Conservation (phyloP, 2,888 invertebrate species). For the Hyppa rectilinea region DNA sequence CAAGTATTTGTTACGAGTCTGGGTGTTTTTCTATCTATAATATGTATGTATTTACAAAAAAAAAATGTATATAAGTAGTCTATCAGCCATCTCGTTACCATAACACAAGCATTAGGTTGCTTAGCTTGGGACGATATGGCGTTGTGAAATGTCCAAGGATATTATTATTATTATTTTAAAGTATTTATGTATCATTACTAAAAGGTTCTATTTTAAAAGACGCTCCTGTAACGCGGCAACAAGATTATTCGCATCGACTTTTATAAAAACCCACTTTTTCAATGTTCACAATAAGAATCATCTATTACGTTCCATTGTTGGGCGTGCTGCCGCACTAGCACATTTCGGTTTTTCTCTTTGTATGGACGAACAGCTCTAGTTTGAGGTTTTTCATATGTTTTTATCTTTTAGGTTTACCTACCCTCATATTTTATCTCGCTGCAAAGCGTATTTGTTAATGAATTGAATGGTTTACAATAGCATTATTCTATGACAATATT, state of each 20-base stretch:
- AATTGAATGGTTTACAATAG: constrained; percentile 20
- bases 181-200: constrained; percentile 18
- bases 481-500: neutral
- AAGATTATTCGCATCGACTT: constrained; percentile 75
- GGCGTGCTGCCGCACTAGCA: constrained; percentile 66
- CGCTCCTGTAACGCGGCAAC: constrained; percentile 45
- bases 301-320: constrained; percentile 80
- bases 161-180: too few species aligned
- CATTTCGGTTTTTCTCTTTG: constrained; percentile 69
- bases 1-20: too few species aligned
- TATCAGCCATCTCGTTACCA: too few species aligned
- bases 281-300: constrained; percentile 78
- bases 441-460: constrained; percentile 28
- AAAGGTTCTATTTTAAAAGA: constrained; percentile 34
- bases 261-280: constrained; percentile 75
- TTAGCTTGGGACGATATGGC: too few species aligned
- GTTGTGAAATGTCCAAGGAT: too few species aligned
- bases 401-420: constrained; percentile 43
- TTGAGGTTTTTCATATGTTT: constrained; percentile 52
- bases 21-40: too few species aligned
- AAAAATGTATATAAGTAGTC: too few species aligned
- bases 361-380: constrained; percentile 62
- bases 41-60: too few species aligned
- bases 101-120: too few species aligned
- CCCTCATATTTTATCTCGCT: constrained; percentile 45